Evolutionary conservation across 2,113 vertebrate species (phyloP).

Genomic region (Varanus salvator): DNA sequence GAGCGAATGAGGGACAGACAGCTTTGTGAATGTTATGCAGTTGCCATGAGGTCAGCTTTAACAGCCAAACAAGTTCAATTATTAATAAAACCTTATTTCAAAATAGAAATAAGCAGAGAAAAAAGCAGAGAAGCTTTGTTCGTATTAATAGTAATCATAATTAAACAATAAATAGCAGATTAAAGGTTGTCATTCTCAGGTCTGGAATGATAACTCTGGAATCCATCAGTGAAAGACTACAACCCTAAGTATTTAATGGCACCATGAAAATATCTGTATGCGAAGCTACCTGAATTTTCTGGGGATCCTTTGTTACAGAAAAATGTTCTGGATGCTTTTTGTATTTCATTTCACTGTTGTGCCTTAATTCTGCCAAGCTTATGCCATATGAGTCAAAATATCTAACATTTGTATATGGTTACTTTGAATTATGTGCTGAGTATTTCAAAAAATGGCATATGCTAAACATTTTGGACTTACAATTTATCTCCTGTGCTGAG

Average conservation of each 20-base stretch:
- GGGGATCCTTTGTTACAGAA: conserved; percentile 62
- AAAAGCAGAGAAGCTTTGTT: conserved; percentile 15
- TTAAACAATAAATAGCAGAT: conserved; percentile 47
- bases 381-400: conserved; percentile 51
- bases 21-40: neutral
- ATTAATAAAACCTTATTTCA: conserved; percentile 17
- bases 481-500: conserved; percentile 62
- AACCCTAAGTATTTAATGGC: neutral
- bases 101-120: neutral
- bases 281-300: conserved; percentile 73
- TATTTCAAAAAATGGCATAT: conserved; percentile 70
- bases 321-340: conserved; percentile 68
- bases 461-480: conserved; percentile 70
- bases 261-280: conserved; percentile 53
- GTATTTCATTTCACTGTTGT: conserved; percentile 72
- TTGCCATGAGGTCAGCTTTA: neutral
- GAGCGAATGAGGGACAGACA: neutral
- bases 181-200: conserved; percentile 13
- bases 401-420: conserved; percentile 63
- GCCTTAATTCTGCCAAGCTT: conserved; percentile 72
- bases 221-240: neutral
- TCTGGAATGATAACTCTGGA: neutral
- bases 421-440: conserved; percentile 63
- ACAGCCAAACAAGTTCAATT: neutral
- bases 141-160: conserved; percentile 25